Conservation (phyloP, 2,797 vertebrate genomes). For the Notolepis coatsorum region DNA sequence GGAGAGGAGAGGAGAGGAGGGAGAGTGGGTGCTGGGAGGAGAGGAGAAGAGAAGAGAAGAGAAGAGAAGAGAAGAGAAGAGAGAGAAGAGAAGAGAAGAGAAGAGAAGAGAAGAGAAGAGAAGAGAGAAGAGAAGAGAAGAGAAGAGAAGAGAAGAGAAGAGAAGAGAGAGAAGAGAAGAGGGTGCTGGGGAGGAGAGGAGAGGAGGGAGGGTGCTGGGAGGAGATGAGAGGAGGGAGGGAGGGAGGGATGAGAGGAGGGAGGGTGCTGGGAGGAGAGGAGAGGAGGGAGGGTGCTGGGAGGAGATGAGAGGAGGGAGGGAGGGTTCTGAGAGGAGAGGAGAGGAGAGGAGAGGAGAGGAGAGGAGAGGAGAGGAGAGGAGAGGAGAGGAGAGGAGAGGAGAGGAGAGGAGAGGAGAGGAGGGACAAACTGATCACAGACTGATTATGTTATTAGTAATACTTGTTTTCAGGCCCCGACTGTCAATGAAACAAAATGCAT, state of each 20-base stretch:
- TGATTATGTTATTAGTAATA: slow-evolving; percentile 79
- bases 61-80: too few species aligned
- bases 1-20: slow-evolving; percentile 29
- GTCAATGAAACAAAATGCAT: slow-evolving; percentile 83
- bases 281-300: slow-evolving; percentile 30
- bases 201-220: slow-evolving; percentile 24
- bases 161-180: slow-evolving; percentile 23
- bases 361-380: slow-evolving; percentile 25
- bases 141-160: slow-evolving; percentile 13
- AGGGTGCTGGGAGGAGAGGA: slow-evolving; percentile 26
- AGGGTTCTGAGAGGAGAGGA: too few species aligned
- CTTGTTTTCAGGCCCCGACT: slow-evolving; percentile 70
- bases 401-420: slow-evolving; percentile 1
- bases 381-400: neutral
- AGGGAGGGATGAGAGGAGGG: too few species aligned
- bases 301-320: slow-evolving; percentile 28
- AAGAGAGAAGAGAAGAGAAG: slow-evolving; percentile 26
- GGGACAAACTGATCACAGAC: slow-evolving; percentile 62
- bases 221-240: slow-evolving; percentile 30
- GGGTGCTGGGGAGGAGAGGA: slow-evolving; percentile 34
- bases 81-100: slow-evolving; percentile 17
- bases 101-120: slow-evolving; percentile 23
- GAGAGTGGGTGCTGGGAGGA: slow-evolving; percentile 20
- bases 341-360: too few species aligned
- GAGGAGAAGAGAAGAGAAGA: slow-evolving; percentile 33